A percentile compares a stretch with the other conserved stretches of the same genome.
Evolutionary conservation across 2,888 invertebrate species (phyloP).

Genomic region (Mayetiola destructor): DNA sequence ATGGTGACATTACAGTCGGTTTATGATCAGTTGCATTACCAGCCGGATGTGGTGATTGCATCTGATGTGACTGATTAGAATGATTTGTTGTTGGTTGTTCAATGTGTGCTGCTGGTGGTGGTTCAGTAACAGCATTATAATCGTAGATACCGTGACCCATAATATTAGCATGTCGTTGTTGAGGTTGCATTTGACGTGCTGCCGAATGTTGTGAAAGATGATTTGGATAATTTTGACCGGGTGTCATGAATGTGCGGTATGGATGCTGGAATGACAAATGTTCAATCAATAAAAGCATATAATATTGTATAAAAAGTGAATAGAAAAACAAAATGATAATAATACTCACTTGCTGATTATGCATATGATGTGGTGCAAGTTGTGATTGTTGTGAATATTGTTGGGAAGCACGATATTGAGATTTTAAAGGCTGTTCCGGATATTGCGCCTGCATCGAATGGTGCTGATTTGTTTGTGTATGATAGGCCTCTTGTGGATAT

Average conservation of each 20-base stretch:
- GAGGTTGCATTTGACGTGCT: conserved; percentile 25
- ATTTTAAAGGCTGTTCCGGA: not conserved
- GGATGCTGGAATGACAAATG: too few species aligned
- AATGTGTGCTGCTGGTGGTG: too few species aligned
- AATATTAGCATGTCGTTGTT: conserved; percentile 1
- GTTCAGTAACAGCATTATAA: not conserved
- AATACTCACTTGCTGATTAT: conserved; percentile 26
- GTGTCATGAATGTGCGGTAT: too few species aligned
- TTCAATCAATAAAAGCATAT: not conserved
- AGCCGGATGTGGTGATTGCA: not conserved
- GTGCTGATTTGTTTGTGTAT: not conserved
- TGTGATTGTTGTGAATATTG: conserved; percentile 19
- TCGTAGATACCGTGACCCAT: conserved; percentile 4
- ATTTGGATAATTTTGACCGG: too few species aligned
- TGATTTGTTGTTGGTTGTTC: too few species aligned
- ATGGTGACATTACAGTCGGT: not conserved
- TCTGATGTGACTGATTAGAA: conserved; percentile 4
- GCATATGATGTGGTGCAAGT: conserved; percentile 18
- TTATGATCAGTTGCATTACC: not conserved
- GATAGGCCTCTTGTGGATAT: conserved; percentile 10
- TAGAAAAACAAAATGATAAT: not conserved
- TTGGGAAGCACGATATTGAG: conserved; percentile 7
- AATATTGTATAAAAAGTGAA: not conserved
- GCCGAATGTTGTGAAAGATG: conserved; percentile 14
- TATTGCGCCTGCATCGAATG: conserved; percentile 3